Conservation (phyloP, 2,888 invertebrate species). For the Tanytarsus gracilentus region DNA sequence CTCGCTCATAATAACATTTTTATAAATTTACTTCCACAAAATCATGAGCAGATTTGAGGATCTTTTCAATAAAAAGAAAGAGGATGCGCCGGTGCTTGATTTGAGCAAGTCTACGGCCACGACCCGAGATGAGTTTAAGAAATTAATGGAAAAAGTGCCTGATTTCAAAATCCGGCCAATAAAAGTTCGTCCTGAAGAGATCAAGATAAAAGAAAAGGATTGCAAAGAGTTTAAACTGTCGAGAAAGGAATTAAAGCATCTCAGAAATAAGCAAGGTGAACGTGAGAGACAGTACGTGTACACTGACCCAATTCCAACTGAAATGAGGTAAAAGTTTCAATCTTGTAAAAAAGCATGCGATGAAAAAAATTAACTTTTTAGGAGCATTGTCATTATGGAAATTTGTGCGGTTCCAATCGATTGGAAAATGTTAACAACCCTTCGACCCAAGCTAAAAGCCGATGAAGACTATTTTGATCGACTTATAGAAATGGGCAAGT, state of each 20-base stretch:
- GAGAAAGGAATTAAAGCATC: constrained; percentile 57
- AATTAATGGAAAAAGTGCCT: constrained; percentile 75
- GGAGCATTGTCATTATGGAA: constrained; percentile 46
- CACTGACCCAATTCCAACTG: constrained; percentile 69
- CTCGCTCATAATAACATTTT: background rate
- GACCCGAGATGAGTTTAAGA: constrained; percentile 72
- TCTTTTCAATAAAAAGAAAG: constrained; percentile 74
- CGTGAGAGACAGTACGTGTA: constrained; percentile 42
- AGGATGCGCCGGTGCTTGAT: constrained; percentile 73
- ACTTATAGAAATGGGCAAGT: constrained; percentile 71
- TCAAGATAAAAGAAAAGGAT: constrained; percentile 65
- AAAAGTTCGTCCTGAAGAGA: constrained; percentile 69
- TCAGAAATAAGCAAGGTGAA: constrained; percentile 39
- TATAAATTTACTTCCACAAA: background rate
- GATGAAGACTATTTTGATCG: constrained; percentile 85
- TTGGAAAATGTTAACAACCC: constrained; percentile 87
- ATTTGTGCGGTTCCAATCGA: constrained; percentile 78
- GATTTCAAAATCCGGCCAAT: constrained; percentile 84
- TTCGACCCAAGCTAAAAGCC: constrained; percentile 69
- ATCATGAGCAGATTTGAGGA: constrained; percentile 65
- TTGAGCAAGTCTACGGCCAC: constrained; percentile 69
- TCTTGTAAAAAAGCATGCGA: constrained; percentile 39
- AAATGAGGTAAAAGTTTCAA: constrained; percentile 59
- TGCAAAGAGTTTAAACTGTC: constrained; percentile 61
- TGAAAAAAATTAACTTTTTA: background rate